Evolutionary conservation across 1,140 invertebrate species (phyloP), one percentile per base, ranked within the genome.

Genomic region (Idris sp.): DNA sequence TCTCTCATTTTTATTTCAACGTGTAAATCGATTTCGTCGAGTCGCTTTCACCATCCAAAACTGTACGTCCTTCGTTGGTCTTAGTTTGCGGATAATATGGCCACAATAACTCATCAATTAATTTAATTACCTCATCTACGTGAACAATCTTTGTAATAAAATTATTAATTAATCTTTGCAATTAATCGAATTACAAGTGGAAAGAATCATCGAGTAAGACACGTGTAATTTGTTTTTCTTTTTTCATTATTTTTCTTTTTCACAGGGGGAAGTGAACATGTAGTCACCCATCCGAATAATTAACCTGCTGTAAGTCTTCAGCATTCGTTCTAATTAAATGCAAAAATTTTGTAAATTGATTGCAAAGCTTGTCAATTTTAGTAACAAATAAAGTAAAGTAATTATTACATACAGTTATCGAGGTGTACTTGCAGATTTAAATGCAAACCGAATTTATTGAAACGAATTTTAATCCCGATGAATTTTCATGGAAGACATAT

Each of bases 61-160:
- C 46, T 48, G 13, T 18, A 33, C 9, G 58, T 58, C 59, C 38
- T 73, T 59, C 51, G 56, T 16, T 14, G 28, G 33, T 11, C 44
- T 69, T 54, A 54, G n/a, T 19, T 51, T 61, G 48, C 25, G 22
- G 10, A 56, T 64, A 58, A 65, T n/a, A n/a, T 40, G n/a, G 30
- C 61, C 46, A 46, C 25, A 61, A 73, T 74, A 40, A 46, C 59
- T 74, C 58, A 11, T 59, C 59, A 65, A 73, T 73, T 65, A 58
- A 73, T 53, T 73, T 53, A 59, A 73, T 65, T 65, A 28, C 59
- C 14, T 26, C 53, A 38, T 35, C 68, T 40, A 43, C 33, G 35
- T 36, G 26, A 62, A 13, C 35, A 51, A 56, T 72, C 43, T 49
- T 58, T 13, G 16, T 35, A 48, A 56, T 41, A 54, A 61, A 48